Conservation (phyloP, 2,113 vertebrate genomes). For the Scolopax mira region DNA sequence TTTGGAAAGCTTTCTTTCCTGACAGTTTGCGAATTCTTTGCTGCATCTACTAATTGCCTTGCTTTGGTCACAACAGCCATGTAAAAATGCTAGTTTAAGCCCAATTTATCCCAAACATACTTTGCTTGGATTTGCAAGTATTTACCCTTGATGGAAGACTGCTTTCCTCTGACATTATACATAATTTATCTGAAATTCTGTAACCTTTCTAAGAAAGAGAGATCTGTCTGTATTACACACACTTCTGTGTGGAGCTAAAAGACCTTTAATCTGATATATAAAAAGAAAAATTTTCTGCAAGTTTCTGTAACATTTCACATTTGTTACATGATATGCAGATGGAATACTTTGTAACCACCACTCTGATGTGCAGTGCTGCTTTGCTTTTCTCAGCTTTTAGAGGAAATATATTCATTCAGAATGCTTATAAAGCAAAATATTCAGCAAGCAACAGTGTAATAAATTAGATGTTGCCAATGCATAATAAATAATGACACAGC, state of each 20-base stretch:
- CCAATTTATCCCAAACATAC: not conserved
- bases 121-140: conserved; percentile 3
- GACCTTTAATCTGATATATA: not conserved
- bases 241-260: not conserved
- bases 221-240: not conserved
- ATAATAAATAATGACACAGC: not conserved
- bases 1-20: conserved; percentile 26
- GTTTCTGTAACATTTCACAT: not conserved
- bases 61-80: not conserved
- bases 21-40: not conserved
- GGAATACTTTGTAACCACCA: not conserved
- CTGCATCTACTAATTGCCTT: not conserved
- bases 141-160: not conserved
- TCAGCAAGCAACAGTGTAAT: not conserved
- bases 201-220: not conserved
- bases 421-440: not conserved
- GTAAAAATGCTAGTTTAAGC: not conserved
- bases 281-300: not conserved
- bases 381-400: not conserved
- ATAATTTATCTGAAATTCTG: conserved; percentile 1
- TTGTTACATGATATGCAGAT: not conserved
- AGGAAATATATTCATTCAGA: not conserved
- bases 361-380: not conserved
- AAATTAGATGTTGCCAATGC: not conserved
- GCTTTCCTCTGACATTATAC: not conserved